These are phyloP conservation scores for Platycheirus albimanus DNA, from an alignment of 2,888 invertebrate genomes.

Conservation along the genomic window DNA sequence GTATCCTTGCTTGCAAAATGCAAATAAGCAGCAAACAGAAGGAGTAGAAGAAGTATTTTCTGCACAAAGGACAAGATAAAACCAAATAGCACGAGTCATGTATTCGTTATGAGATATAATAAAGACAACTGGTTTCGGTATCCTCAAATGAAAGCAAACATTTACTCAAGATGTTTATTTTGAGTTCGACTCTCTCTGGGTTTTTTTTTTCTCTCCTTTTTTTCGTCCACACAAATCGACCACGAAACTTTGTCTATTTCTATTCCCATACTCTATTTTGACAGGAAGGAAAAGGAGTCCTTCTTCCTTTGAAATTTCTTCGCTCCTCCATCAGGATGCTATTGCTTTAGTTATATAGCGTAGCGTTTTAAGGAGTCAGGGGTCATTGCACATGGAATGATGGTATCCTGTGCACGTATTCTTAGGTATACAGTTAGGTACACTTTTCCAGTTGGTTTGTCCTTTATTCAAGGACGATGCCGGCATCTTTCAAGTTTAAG, in stretches of 20 bases:
- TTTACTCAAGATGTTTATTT: conserved; percentile 72
- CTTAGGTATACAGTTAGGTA: conserved; percentile 43
- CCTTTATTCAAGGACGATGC: conserved; percentile 81
- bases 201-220: conserved; percentile 35
- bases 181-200: conserved; percentile 54
- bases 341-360: background rate
- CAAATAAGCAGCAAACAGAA: conserved; percentile 1
- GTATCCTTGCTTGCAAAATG: conserved; percentile 18
- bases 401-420: conserved; percentile 33
- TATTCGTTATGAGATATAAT: conserved; percentile 70
- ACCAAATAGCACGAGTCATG: conserved; percentile 59
- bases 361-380: conserved; percentile 39
- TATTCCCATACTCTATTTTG: conserved; percentile 9
- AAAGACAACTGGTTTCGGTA: conserved; percentile 67
- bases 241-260: conserved; percentile 43
- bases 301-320: conserved; percentile 12
- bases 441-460: conserved; percentile 79
- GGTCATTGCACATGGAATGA: conserved; percentile 62
- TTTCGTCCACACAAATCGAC: conserved; percentile 19
- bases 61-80: conserved; percentile 47
- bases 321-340: background rate
- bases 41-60: background rate
- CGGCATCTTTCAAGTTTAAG: conserved; percentile 54
- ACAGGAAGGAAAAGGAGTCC: conserved; percentile 25
- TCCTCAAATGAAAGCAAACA: conserved; percentile 68